Percentiles rank a stretch among this genome's conserved stretches.
These are phyloP conservation scores for Atopsyche davidsoni DNA, from an alignment of 1,140 invertebrate genomes.

Conservation along the genomic window DNA sequence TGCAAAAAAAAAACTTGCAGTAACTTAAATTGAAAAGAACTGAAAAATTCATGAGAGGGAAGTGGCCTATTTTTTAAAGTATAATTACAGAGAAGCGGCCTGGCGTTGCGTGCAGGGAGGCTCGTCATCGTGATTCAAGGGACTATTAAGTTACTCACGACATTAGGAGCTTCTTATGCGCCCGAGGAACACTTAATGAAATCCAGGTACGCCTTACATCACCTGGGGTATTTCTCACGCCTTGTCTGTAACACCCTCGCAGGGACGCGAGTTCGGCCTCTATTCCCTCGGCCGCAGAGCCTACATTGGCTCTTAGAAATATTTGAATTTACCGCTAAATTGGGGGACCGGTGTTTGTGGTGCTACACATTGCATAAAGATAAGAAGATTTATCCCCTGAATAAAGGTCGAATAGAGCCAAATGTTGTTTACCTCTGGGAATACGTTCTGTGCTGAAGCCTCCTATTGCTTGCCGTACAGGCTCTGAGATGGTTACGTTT, in stretches of 20 bases:
- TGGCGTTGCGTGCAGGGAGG: too few species aligned
- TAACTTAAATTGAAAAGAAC: too few species aligned
- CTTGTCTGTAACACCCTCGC: not conserved
- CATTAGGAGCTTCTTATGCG: too few species aligned
- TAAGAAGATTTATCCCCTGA: conserved; percentile 23
- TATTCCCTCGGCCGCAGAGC: not conserved
- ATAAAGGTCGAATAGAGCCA: conserved; percentile 5
- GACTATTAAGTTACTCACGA: too few species aligned
- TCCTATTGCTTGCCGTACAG: too few species aligned
- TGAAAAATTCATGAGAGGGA: too few species aligned
- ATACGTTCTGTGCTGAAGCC: too few species aligned
- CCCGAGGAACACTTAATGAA: conserved; percentile 12
- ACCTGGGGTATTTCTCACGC: conserved; percentile 18
- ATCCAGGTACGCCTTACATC: conserved; percentile 12
- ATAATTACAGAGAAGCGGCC: too few species aligned
- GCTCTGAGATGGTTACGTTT: too few species aligned
- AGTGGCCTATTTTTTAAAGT: too few species aligned
- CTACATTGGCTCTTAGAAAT: not conserved
- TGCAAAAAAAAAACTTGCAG: too few species aligned
- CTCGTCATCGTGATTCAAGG: too few species aligned
- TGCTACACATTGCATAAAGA: conserved; percentile 18
- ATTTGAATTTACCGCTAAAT: conserved; percentile 11
- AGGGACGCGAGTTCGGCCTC: not conserved
- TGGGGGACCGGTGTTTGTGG: conserved; percentile 21
- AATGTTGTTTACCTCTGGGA: conserved; percentile 13